Conservation (phyloP, 37 sponge, comb jelly and placozoan species). For the Beroe ovata region DNA sequence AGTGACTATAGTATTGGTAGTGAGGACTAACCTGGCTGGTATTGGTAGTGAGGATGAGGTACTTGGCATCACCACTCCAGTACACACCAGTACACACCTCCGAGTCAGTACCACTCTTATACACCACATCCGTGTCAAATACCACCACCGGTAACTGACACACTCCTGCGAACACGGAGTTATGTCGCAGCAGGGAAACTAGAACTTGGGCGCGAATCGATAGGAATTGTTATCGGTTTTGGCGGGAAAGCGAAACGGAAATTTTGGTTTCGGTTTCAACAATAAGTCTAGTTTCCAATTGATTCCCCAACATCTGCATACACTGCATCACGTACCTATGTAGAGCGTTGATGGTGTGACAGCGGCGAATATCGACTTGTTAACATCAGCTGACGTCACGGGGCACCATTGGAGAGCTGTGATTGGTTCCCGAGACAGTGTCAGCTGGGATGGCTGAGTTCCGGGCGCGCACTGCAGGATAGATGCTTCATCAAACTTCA, state of each 20-base stretch:
- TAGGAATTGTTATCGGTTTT: no score
- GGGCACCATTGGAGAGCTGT: slow-evolving; percentile 8
- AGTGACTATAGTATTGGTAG: no score
- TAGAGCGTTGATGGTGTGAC: slow-evolving; percentile 1
- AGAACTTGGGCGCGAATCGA: no score
- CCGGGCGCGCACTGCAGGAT: slow-evolving; percentile 43
- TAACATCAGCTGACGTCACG: neutral
- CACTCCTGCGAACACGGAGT: neutral
- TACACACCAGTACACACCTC: slow-evolving; percentile 1
- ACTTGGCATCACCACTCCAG: slow-evolving; percentile 50
- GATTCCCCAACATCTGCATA: no score
- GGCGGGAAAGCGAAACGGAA: no score
- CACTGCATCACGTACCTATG: slow-evolving; percentile 8
- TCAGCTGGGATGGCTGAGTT: slow-evolving; percentile 38
- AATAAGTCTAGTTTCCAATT: no score
- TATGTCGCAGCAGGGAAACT: no score
- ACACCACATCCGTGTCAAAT: neutral
- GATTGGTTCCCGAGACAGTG: slow-evolving; percentile 16
- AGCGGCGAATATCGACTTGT: slow-evolving; percentile 18
- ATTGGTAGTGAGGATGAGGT: slow-evolving; percentile 6
- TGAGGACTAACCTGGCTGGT: slow-evolving; percentile 1
- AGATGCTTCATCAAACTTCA: no score
- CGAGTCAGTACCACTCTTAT: neutral
- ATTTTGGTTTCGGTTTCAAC: no score
- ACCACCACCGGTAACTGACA: slow-evolving; percentile 28